Percentiles rank a stretch among this genome's conserved stretches.
Evolutionary conservation across 1,140 invertebrate species (phyloP).

Genomic region (Brevipalpus yothersi): DNA sequence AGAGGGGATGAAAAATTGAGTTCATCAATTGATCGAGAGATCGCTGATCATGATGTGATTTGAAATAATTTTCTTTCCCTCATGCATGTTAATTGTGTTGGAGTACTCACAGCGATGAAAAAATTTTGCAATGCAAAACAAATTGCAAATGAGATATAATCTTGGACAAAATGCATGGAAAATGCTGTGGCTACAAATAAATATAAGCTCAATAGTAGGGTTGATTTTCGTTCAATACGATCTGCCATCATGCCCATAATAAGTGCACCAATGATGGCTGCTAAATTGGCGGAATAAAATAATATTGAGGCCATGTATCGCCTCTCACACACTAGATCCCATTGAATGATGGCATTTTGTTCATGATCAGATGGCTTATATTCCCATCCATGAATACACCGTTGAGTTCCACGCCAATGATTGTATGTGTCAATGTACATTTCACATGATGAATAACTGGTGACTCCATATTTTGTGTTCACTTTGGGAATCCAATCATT

Average conservation of each 20-base stretch:
- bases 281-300: conserved; percentile 24
- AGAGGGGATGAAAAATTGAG: neutral
- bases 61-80: neutral
- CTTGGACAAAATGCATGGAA: conserved; percentile 21
- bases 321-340: conserved; percentile 27
- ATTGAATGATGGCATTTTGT: conserved; percentile 20
- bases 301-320: conserved; percentile 21
- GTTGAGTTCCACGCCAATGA: conserved; percentile 13
- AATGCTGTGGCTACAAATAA: conserved; percentile 19
- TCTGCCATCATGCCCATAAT: conserved; percentile 27
- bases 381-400: conserved; percentile 18
- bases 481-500: conserved; percentile 8
- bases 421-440: conserved; percentile 16
- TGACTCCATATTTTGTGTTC: neutral
- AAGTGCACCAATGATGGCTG: conserved; percentile 27
- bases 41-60: neutral
- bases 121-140: conserved; percentile 25
- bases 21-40: neutral
- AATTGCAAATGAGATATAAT: conserved; percentile 24
- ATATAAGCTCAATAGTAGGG: conserved; percentile 18
- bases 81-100: neutral
- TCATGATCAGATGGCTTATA: conserved; percentile 15
- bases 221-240: conserved; percentile 23
- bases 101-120: conserved; percentile 22
- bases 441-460: conserved; percentile 12